Evolutionary conservation across 2,113 vertebrate genomes (phyloP).

Genomic region (Geococcyx californianus): DNA sequence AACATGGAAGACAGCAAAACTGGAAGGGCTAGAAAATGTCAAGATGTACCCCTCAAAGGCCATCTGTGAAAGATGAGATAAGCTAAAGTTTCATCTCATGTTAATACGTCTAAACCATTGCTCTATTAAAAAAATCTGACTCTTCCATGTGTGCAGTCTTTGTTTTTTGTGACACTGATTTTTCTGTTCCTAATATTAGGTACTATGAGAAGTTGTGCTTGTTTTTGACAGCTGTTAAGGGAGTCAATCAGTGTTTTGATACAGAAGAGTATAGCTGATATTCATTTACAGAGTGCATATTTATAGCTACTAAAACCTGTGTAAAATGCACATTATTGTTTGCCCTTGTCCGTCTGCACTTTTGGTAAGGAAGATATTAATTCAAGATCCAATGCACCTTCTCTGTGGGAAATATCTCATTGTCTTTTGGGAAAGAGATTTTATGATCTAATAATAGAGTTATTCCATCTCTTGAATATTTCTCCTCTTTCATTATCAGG

Average conservation of each 20-base stretch:
- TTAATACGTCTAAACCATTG: not conserved
- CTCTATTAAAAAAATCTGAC: not conserved
- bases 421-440: not conserved
- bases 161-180: not conserved
- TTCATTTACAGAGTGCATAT: not conserved
- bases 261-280: not conserved
- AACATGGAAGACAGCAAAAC: not conserved
- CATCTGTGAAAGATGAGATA: not conserved
- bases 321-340: not conserved
- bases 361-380: not conserved
- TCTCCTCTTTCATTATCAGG: not conserved
- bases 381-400: not conserved
- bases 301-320: not conserved
- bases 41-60: not conserved
- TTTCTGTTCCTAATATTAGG: not conserved
- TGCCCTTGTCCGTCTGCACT: not conserved
- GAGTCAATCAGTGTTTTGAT: not conserved
- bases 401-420: not conserved
- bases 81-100: not conserved
- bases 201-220: not conserved
- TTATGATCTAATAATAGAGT: not conserved
- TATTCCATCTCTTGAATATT: not conserved
- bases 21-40: not conserved
- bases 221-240: not conserved
- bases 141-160: not conserved